phyloP scores from a whole-genome alignment of 1,140 invertebrate genomes.

The Trichogramma pretiosum region DNA sequence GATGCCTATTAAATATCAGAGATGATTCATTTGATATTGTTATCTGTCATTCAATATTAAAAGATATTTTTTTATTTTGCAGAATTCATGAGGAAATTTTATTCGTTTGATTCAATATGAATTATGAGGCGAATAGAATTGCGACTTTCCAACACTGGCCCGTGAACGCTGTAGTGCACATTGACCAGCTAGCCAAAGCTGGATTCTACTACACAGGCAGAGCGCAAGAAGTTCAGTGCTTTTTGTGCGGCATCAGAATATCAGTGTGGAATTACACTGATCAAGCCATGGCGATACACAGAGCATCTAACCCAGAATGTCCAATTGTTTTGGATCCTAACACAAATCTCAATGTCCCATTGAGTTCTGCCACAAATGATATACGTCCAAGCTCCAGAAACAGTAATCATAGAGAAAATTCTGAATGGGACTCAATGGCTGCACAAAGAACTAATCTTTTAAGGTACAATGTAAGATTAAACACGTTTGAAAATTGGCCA shows the following conservation, averaged over 20 bases:
- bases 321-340: constrained; percentile 59
- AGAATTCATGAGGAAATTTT: no score
- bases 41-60: no score
- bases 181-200: constrained; percentile 62
- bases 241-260: constrained; percentile 62
- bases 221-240: constrained; percentile 63
- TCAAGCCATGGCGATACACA: constrained; percentile 58
- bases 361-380: constrained; percentile 21
- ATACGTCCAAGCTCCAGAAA: not conserved
- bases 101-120: constrained; percentile 44
- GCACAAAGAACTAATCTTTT: not conserved
- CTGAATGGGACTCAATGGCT: not conserved
- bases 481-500: constrained; percentile 59
- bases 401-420: not conserved
- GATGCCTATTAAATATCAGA: no score
- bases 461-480: constrained; percentile 38
- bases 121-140: constrained; percentile 58
- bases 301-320: constrained; percentile 56
- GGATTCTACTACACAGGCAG: constrained; percentile 72
- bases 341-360: constrained; percentile 57
- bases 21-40: no score
- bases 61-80: no score
- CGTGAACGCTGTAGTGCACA: constrained; percentile 52
- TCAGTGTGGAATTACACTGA: constrained; percentile 69
- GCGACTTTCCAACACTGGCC: constrained; percentile 67